Evolutionary conservation across 2,113 vertebrate species (phyloP).

Genomic region (Peromyscus maniculatus): DNA sequence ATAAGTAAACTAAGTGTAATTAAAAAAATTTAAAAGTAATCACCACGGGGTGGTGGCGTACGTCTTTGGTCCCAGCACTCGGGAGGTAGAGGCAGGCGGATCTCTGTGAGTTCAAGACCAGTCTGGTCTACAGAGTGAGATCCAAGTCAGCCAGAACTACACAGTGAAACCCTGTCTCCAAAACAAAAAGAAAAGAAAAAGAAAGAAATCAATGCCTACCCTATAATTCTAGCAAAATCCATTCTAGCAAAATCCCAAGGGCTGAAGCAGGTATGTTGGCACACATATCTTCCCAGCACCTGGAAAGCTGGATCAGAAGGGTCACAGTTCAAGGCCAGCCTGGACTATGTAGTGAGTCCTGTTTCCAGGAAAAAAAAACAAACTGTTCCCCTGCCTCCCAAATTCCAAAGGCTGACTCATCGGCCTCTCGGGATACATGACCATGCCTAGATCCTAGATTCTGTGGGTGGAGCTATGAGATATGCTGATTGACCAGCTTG

Average conservation of each 20-base stretch:
- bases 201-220: background rate
- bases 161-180: background rate
- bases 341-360: background rate
- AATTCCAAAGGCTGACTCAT: background rate
- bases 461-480: background rate
- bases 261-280: background rate
- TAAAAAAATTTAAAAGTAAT: background rate
- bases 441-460: background rate
- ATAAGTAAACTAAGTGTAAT: background rate
- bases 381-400: background rate
- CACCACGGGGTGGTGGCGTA: background rate
- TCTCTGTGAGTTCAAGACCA: background rate
- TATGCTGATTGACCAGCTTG: background rate
- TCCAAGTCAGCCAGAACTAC: background rate
- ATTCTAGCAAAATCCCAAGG: background rate
- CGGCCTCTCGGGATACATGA: accelerated
- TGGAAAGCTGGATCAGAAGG: background rate
- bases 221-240: background rate
- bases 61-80: background rate
- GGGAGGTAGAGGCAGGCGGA: background rate
- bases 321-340: background rate
- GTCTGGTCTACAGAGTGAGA: background rate
- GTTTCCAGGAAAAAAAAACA: background rate
- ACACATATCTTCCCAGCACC: background rate
- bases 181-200: background rate